Evolutionary conservation across 2,888 invertebrate genomes (phyloP), one percentile per base, ranked within the genome.

Genomic region (Hydriomena furcata): DNA sequence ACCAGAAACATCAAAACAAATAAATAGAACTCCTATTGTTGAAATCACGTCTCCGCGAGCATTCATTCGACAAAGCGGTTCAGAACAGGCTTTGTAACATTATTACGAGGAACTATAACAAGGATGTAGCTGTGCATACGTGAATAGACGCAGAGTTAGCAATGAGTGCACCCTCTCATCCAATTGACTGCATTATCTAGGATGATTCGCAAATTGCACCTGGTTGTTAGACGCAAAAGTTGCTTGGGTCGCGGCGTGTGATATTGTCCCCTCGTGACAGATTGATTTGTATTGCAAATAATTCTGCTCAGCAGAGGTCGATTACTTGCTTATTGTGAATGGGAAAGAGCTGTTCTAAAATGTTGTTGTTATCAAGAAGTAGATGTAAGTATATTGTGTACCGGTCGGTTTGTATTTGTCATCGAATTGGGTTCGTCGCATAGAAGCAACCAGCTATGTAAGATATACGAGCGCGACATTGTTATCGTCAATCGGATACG

Each of bases 181-280:
- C 47, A 47, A 35, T 47, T 47, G 40, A 17, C 12, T 24, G 37
- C 21, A 52, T 38, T 37, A 46, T 34, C 30, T 41, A 21, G 40
- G n/a, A 23, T 48, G 27, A 37, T 37, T 45, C 7, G 35, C 8
- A 47, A 47, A 47, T 40, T 35, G 24, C 38, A 48, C 35, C 12
- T 30, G 23, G 12, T 17, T 12, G 24, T 34, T 13, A 7, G 7
- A 32, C 25, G 25, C 30, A 17, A 2, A 17, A 17, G 17, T 37
- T 21, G 24, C 23, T 24, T 36, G 28, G 11, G 2, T 7, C 20
- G n/a, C 3, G 34, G 12, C 5, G 20, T 35, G 28, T 21, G 10
- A 7, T 11, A 20, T 20, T 3, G 44, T 44, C 7, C 28, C 25
- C 42, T 42, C 32, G 4, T 7, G 4, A 30, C 7, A 30, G 20